Base-by-base conservation (phyloP, 2,888 invertebrate species). In the Dasysyrphus albostriatus region DNA sequence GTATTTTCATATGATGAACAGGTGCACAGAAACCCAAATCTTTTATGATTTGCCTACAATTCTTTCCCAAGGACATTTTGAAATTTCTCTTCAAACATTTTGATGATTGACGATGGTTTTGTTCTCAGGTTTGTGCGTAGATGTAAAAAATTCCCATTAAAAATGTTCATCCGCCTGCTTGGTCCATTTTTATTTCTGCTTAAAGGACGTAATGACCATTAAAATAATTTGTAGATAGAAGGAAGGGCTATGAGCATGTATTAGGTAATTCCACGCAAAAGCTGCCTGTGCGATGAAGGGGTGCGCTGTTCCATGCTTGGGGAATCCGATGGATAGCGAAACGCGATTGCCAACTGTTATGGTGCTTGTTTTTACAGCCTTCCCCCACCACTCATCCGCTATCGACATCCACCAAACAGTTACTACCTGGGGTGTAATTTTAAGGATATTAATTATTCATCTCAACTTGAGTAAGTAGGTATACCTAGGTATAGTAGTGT, bases 121-220 rank as follows among this genome's bases (percentile, higher is more conserved):
- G 34, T 67, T 67, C 19, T 49, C 12, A 67, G 34, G 19, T 67
- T 47, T 47, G 7, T 67, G 34, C 72, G 65, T 75, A 78, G 47
- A 63, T 70, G 73, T 77, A 85, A 65, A 65, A 39, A 85, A 81
- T 51, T 77, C 83, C 69, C 70, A 87, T 87, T 87, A 82, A 82
- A 85, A 78, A 56, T 72, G 69, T 74, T 37, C 47, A 65, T 63
- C 67, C 76, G 16, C 61, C 39, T 47, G 42, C 54, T 56, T 37
- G 39, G 37, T 54, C 58, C n/a, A 42, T 29, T 44, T 44, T 65
- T 24, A 42, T 75, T 80, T 47, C 16, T 47, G 67, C 76, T 83
- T 84, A 87, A 83, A 83, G 88, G 88, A 87, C 89, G 88, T 89
- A 90, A 89, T 89, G 89, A 89, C 90, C 90, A 90, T 90, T 90